Percentiles rank a stretch among this genome's conserved stretches.
These are phyloP conservation scores for Chaitophorus viminalis DNA, from an alignment of 2,888 invertebrate genomes.

Conservation along the genomic window DNA sequence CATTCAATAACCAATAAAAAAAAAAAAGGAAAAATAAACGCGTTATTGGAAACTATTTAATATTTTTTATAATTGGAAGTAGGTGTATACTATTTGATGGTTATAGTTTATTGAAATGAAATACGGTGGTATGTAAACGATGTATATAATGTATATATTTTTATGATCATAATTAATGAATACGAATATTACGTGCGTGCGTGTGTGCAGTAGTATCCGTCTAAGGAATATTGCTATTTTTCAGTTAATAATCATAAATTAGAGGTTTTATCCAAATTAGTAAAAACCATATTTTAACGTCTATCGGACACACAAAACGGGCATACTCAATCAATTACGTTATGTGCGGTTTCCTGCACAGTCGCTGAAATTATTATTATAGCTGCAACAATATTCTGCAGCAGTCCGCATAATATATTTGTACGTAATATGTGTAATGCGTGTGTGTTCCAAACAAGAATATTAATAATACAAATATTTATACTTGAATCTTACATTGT, in stretches of 20 bases:
- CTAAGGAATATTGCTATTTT: constrained; percentile 3
- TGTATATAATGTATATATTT: background rate
- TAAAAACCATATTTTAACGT: constrained; percentile 26
- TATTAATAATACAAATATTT: constrained; percentile 28
- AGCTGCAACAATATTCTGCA: background rate
- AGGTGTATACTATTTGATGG: constrained; percentile 32
- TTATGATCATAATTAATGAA: constrained; percentile 9
- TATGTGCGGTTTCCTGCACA: background rate
- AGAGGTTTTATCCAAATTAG: constrained; percentile 18
- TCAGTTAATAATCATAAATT: constrained; percentile 31
- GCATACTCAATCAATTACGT: constrained; percentile 21
- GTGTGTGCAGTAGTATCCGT: background rate
- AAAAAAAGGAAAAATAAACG: background rate
- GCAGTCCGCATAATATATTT: background rate
- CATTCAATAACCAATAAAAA: background rate
- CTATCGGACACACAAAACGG: background rate
- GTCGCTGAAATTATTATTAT: constrained; percentile 3
- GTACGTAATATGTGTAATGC: background rate
- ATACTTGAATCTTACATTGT: background rate
- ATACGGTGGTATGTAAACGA: background rate
- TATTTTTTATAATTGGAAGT: constrained; percentile 43
- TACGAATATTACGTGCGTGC: background rate
- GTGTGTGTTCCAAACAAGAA: constrained; percentile 1
- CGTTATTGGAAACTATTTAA: constrained; percentile 1
- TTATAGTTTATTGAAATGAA: constrained; percentile 26